Conservation (phyloP, 2,113 vertebrate genomes). For the Lamprotornis superbus region DNA sequence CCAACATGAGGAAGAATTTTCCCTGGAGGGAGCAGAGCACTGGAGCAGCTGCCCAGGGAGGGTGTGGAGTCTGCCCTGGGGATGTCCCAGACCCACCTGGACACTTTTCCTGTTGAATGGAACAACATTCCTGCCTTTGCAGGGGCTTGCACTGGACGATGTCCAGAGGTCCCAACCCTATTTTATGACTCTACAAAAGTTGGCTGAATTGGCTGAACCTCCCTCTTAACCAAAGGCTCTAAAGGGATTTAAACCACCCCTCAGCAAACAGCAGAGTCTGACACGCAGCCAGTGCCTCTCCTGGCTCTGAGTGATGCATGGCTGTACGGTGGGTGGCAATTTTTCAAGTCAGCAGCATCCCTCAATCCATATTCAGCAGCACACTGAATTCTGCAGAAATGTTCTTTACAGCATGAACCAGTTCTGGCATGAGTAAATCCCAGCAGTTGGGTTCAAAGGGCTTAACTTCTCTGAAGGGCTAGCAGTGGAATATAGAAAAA, state of each 20-base stretch:
- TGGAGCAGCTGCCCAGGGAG: neutral
- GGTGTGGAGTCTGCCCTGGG: neutral
- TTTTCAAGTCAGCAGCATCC: neutral
- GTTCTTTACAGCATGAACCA: neutral
- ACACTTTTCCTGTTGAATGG: fast-evolving
- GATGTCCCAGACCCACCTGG: neutral
- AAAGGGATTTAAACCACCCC: neutral
- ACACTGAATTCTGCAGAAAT: neutral
- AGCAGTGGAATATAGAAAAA: neutral
- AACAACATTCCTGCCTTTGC: neutral
- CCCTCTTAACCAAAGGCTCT: fast-evolving
- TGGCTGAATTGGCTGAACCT: neutral
- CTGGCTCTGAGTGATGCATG: neutral
- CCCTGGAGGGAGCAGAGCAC: neutral
- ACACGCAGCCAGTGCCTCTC: neutral
- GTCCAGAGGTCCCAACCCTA: neutral
- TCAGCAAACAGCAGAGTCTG: neutral
- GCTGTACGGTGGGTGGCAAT: neutral
- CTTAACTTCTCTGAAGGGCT: neutral
- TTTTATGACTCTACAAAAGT: neutral
- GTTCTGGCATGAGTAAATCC: neutral
- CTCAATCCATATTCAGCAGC: neutral
- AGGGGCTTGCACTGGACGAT: fast-evolving
- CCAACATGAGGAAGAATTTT: neutral
- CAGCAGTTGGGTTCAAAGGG: neutral